Evolutionary conservation across 92 coral and sea anemone genomes (phyloP), one percentile per base, ranked within the genome.

Genomic region (Montipora capitata): DNA sequence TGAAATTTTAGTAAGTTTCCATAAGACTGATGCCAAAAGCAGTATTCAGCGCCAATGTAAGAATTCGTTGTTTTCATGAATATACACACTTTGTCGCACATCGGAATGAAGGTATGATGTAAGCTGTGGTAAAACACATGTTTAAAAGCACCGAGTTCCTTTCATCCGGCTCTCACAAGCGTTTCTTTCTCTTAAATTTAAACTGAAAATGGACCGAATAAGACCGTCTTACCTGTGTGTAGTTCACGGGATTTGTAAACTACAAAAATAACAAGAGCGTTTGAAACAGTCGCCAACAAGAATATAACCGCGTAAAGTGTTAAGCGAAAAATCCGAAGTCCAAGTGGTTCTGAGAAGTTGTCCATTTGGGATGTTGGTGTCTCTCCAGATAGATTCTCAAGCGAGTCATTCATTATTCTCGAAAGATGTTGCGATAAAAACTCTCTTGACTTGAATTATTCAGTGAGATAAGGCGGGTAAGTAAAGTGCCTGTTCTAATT

Each of bases 221-320:
- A 1, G 35, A 27, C 35, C 35, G 0, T 27, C 96, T 87, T 85
- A 97, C 99, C 99, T 68, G 98, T 96, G 43, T 96, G 95, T 12
- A 97, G 79, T 67, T 93, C 98, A 42, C 93, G 91, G 39, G 99
- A 96, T 89, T 96, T 97, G 93, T 96, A 96, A 16, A 97, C 98
- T 76, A 97, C 99, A 42, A 97, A 89, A 64, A 97, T 86, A 59
- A 97, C 99, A 86, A 97, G 88, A 27, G 96, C 81, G 58, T 97
- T 97, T 7, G 98, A 98, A 92, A 97, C 64, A 2, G 95, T 90
- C 7, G 99, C 99, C 45, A 97, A 82, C 44, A 97, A 89, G 77
- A 97, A 97, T 41, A 97, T 97, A 67, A 96, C 93, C 48, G 88
- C 87, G 77, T 97, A 97, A 20, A 94, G 63, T 0, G 96, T 86